Evolutionary conservation across 2,888 invertebrate species (phyloP).

Genomic region (Drosophila lutescens): DNA sequence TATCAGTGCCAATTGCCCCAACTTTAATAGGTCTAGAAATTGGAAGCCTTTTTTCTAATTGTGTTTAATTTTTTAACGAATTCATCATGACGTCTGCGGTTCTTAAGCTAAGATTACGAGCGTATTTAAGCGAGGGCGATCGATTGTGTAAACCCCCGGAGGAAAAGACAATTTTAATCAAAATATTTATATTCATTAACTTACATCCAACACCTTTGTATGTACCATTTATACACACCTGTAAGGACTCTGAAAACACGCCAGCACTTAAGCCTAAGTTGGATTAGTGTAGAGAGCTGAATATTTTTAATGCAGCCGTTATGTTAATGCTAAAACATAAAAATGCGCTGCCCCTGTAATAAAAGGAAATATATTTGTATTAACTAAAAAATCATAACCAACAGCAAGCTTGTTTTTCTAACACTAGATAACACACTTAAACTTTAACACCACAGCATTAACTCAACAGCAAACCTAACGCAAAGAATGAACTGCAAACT

Average conservation of each 20-base stretch:
- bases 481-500: background rate
- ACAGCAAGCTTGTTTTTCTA: slow-evolving; percentile 54
- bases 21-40: background rate
- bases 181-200: slow-evolving; percentile 50
- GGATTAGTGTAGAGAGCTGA: slow-evolving; percentile 56
- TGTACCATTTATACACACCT: slow-evolving; percentile 44
- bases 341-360: slow-evolving; percentile 69
- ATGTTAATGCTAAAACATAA: slow-evolving; percentile 78
- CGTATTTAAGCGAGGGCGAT: slow-evolving; percentile 45
- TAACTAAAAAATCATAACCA: slow-evolving; percentile 61
- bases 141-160: slow-evolving; percentile 48
- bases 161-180: slow-evolving; percentile 58
- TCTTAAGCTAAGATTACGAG: slow-evolving; percentile 64
- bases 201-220: slow-evolving; percentile 41
- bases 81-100: slow-evolving; percentile 63
- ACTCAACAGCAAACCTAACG: slow-evolving; percentile 9
- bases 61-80: slow-evolving; percentile 24
- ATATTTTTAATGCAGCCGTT: slow-evolving; percentile 67
- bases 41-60: slow-evolving; percentile 37
- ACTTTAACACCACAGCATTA: slow-evolving; percentile 19
- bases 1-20: background rate
- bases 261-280: slow-evolving; percentile 53
- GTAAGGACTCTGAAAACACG: slow-evolving; percentile 36
- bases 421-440: slow-evolving; percentile 32
- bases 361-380: slow-evolving; percentile 74